A percentile compares a stretch with the other conserved stretches of the same genome.
phyloP scores from a whole-genome alignment of 1,140 invertebrate genomes.

The Pseudobourletiella spinata region DNA sequence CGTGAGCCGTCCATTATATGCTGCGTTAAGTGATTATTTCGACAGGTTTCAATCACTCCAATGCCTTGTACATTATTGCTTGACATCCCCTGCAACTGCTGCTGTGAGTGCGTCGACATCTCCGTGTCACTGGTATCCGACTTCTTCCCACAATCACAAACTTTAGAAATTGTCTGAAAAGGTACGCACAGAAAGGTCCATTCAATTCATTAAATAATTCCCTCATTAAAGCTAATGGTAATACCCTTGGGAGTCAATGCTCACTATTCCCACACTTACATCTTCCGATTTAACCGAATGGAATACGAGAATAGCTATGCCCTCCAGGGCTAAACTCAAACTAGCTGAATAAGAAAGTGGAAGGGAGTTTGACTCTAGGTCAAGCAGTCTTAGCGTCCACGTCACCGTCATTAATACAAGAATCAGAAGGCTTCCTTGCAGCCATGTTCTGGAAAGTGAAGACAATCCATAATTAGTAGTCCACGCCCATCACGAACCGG shows the following conservation, averaged over 20 bases:
- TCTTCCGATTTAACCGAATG: slow-evolving; percentile 35
- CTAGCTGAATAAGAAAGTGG: slow-evolving; percentile 30
- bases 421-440: slow-evolving; percentile 34
- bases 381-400: slow-evolving; percentile 34
- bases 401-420: slow-evolving; percentile 32
- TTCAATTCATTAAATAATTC: too few species aligned
- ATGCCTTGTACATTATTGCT: background rate
- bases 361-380: slow-evolving; percentile 30
- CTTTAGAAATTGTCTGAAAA: slow-evolving; percentile 32
- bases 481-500: too few species aligned
- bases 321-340: slow-evolving; percentile 28
- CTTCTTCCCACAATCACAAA: slow-evolving; percentile 36
- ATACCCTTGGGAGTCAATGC: too few species aligned
- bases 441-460: slow-evolving; percentile 33
- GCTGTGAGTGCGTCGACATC: slow-evolving; percentile 36
- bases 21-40: slow-evolving; percentile 32
- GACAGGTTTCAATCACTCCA: slow-evolving; percentile 25
- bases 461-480: too few species aligned
- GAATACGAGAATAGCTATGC: slow-evolving; percentile 34
- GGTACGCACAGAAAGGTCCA: too few species aligned
- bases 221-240: too few species aligned
- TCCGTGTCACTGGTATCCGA: slow-evolving; percentile 31
- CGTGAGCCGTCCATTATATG: slow-evolving; percentile 24
- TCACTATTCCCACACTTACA: slow-evolving; percentile 23
- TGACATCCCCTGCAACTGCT: slow-evolving; percentile 23